Conservation (phyloP, 1,140 invertebrate species). For the Drosophila truncata region DNA sequence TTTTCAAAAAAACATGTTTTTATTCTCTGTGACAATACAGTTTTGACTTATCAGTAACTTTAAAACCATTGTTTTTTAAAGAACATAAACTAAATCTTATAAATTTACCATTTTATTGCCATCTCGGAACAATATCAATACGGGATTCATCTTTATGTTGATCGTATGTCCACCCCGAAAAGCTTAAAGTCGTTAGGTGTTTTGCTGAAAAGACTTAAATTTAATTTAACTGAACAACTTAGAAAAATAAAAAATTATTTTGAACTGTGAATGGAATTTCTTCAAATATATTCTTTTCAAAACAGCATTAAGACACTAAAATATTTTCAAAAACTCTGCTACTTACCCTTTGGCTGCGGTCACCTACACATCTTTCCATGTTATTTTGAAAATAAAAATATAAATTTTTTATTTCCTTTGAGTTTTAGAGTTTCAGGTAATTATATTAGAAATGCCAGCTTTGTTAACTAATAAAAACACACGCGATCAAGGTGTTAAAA, state of each 20-base stretch:
- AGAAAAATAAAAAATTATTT: neutral
- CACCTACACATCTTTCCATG: conserved; percentile 1
- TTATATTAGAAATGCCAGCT: conserved; percentile 1
- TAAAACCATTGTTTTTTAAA: neutral
- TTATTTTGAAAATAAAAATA: neutral
- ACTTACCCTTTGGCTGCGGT: conserved; percentile 4
- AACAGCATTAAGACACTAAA: neutral
- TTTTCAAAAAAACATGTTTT: too few species aligned
- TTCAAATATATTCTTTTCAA: too few species aligned
- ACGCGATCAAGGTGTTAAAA: too few species aligned
- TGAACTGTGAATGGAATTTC: too few species aligned
- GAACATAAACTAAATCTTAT: neutral
- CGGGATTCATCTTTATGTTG: conserved; percentile 10
- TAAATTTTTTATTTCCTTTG: neutral
- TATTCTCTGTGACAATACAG: too few species aligned
- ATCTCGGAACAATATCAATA: neutral
- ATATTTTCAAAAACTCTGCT: too few species aligned
- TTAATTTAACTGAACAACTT: neutral
- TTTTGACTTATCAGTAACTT: neutral
- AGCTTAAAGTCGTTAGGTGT: neutral
- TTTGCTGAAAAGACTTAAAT: neutral
- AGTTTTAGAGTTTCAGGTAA: neutral
- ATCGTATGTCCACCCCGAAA: neutral
- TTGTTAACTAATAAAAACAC: neutral
- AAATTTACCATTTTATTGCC: conserved; percentile 10